Conservation (phyloP, 2,888 invertebrate species). For the Agrochola circellaris region DNA sequence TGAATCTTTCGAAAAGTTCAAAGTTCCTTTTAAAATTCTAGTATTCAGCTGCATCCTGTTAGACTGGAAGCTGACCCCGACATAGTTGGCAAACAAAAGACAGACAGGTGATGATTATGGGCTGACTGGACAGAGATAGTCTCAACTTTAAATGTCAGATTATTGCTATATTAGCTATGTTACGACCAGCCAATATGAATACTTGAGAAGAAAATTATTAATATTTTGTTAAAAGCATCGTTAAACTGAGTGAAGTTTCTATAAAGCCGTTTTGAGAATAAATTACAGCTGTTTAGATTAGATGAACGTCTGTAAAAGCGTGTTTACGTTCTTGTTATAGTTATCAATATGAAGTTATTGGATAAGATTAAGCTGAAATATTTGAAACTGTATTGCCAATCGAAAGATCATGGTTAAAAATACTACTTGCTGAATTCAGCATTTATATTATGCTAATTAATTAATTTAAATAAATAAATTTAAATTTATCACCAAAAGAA, state of each 20-base stretch:
- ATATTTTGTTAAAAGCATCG: not conserved
- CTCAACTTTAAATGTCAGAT: not conserved
- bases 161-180: not conserved
- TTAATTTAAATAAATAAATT: not conserved
- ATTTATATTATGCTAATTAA: not conserved
- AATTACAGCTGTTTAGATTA: not conserved
- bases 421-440: not conserved
- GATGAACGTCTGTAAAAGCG: not conserved
- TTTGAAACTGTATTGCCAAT: not conserved
- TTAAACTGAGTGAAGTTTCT: not conserved
- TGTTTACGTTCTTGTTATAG: not conserved
- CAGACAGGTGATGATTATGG: too few relatives aligned
- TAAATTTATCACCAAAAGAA: not conserved
- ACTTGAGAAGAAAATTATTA: not conserved
- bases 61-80: too few relatives aligned
- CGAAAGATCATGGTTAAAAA: constrained; percentile 1
- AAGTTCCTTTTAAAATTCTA: too few relatives aligned
- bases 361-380: not conserved
- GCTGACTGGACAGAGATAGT: not conserved
- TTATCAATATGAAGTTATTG: not conserved
- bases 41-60: not conserved
- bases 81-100: too few relatives aligned
- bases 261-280: not conserved
- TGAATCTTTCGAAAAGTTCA: not conserved
- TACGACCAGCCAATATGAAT: too few relatives aligned